A percentile compares a stretch with the other conserved stretches of the same genome.
Evolutionary conservation across 2,113 vertebrate species (phyloP).

Genomic region (Grallaria varia): DNA sequence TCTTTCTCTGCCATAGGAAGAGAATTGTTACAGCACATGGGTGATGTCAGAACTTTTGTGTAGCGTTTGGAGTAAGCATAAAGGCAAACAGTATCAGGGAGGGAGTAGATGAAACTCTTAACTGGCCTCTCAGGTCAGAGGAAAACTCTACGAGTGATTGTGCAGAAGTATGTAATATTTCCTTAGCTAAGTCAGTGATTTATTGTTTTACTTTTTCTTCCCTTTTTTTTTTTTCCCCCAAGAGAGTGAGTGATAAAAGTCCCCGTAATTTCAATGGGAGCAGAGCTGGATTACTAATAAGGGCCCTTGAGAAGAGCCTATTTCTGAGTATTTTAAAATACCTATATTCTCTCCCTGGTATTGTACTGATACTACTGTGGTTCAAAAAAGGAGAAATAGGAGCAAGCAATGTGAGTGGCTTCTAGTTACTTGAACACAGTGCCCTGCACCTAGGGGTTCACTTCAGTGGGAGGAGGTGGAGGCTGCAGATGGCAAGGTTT

Average conservation of each 20-base stretch:
- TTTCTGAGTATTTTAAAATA: not conserved
- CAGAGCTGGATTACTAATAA: not conserved
- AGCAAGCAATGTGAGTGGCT: not conserved
- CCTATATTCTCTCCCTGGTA: not conserved
- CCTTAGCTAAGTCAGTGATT: not conserved
- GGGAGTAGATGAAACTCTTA: not conserved
- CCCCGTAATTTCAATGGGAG: not conserved
- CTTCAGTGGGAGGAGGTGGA: not conserved
- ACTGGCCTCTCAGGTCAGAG: not conserved
- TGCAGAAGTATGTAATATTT: not conserved
- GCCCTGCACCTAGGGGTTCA: not conserved
- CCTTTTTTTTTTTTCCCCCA: too few species aligned
- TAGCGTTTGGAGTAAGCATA: not conserved
- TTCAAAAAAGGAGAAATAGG: not conserved
- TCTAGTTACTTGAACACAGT: not conserved
- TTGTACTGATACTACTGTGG: not conserved
- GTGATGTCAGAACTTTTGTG: not conserved
- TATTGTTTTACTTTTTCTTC: not conserved
- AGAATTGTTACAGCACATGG: fast-evolving
- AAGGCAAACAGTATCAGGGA: not conserved
- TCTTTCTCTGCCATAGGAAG: not conserved
- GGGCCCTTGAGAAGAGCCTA: not conserved
- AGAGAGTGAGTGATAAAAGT: not conserved
- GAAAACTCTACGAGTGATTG: not conserved
- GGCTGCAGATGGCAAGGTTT: not conserved